These are phyloP conservation scores for Ooceraea biroi DNA, from an alignment of 1,140 invertebrate genomes.

Conservation along the genomic window DNA sequence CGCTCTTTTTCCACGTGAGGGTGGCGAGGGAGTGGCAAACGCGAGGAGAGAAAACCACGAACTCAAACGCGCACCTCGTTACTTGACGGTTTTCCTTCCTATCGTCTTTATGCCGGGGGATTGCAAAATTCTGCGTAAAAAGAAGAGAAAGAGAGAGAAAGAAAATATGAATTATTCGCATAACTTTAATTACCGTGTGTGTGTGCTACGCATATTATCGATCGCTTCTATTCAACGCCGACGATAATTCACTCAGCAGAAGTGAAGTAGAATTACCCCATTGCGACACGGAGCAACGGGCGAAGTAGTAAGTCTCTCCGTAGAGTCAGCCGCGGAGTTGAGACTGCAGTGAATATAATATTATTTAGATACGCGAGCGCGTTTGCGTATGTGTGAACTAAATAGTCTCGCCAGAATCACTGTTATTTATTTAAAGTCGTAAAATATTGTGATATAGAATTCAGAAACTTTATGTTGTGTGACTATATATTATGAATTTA, in stretches of 20 bases:
- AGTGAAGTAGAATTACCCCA: neutral
- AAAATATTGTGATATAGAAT: neutral
- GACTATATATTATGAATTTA: too few species aligned
- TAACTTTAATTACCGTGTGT: neutral
- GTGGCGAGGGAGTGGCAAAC: neutral
- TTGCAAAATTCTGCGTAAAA: constrained; percentile 15
- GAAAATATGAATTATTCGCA: neutral
- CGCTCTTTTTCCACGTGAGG: neutral
- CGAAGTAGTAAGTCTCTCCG: neutral
- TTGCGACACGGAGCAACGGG: neutral
- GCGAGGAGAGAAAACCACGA: neutral
- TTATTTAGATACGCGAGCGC: neutral
- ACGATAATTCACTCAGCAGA: constrained; percentile 6
- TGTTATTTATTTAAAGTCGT: neutral
- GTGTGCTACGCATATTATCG: neutral
- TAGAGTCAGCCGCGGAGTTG: neutral
- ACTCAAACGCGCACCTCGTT: neutral
- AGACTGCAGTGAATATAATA: neutral
- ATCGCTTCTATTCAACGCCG: neutral
- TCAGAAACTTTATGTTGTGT: too few species aligned
- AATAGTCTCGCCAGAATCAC: neutral
- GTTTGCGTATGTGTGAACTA: neutral
- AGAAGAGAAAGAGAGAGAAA: too few species aligned
- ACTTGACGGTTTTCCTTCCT: neutral
- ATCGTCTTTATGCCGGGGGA: neutral